Conservation (phyloP, 30 jellyfish, hydroid and myxozoan genomes). For the Aurelia sp. region DNA sequence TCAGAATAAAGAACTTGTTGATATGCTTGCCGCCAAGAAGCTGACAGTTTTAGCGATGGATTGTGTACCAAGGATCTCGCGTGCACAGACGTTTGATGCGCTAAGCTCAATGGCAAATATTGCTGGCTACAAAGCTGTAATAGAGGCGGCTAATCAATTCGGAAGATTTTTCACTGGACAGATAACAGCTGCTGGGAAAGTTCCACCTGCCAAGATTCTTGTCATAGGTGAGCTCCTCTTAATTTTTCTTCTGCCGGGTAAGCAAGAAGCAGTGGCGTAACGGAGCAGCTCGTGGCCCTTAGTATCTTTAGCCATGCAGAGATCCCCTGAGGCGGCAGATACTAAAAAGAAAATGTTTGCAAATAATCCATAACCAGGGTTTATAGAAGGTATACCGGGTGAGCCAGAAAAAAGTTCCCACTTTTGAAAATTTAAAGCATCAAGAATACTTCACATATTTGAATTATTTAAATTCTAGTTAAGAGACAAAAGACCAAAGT, state of each 20-base stretch:
- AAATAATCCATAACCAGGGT: too few relatives aligned
- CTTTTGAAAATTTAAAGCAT: too few relatives aligned
- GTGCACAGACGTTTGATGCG: conserved; percentile 96
- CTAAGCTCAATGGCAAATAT: conserved; percentile 98
- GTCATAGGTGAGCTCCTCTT: conserved; percentile 78
- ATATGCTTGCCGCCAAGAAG: conserved; percentile 69
- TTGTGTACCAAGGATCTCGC: conserved; percentile 94
- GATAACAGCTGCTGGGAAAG: conserved; percentile 98
- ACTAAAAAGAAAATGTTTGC: too few relatives aligned
- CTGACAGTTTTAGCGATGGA: conserved; percentile 94
- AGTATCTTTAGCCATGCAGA: neutral
- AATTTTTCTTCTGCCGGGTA: neutral
- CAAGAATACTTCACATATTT: too few relatives aligned
- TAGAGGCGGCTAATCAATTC: conserved; percentile 92
- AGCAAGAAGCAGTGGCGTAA: neutral
- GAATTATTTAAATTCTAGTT: too few relatives aligned
- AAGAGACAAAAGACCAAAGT: too few relatives aligned
- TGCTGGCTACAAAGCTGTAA: conserved; percentile 96
- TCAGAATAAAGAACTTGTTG: conserved; percentile 78
- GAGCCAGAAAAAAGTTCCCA: too few relatives aligned
- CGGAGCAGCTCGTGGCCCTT: neutral
- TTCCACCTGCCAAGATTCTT: conserved; percentile 94
- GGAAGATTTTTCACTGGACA: conserved; percentile 98
- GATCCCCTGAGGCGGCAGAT: too few relatives aligned
- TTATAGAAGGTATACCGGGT: too few relatives aligned